These are phyloP conservation scores for Eidolon helvum DNA, from an alignment of 2,113 vertebrate genomes.

Conservation along the genomic window DNA sequence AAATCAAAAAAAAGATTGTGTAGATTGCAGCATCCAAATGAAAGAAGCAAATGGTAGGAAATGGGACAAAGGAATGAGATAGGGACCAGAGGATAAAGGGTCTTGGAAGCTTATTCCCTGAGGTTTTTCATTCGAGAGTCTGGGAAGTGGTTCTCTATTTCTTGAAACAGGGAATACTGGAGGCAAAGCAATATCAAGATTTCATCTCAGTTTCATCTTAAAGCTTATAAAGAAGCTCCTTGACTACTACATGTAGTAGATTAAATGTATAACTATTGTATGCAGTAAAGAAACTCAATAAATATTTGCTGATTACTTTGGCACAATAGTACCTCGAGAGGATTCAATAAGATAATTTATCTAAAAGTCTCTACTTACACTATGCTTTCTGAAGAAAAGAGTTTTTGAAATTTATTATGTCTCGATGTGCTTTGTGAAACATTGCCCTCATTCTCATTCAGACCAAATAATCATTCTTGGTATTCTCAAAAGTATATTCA, in stretches of 20 bases:
- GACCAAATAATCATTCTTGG: not conserved
- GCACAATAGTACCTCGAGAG: not conserved
- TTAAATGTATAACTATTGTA: not conserved
- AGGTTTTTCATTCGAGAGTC: not conserved
- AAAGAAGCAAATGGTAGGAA: not conserved
- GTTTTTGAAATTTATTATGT: not conserved
- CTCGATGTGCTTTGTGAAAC: not conserved
- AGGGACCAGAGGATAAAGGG: not conserved
- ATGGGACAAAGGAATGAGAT: not conserved
- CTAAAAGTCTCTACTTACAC: not conserved
- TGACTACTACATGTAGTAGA: not conserved
- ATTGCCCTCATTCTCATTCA: not conserved
- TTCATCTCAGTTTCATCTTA: not conserved
- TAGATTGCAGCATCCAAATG: not conserved
- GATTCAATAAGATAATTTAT: not conserved
- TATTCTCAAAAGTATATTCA: not conserved
- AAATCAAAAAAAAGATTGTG: not conserved
- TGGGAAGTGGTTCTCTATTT: not conserved
- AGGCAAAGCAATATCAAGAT: not conserved
- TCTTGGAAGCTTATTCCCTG: not conserved
- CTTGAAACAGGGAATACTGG: not conserved
- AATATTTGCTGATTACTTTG: not conserved
- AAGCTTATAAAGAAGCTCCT: not conserved
- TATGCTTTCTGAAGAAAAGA: not conserved
- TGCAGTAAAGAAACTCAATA: not conserved